Base-by-base conservation (phyloP, 2,797 vertebrate species). In the Trachops cirrhosus region DNA sequence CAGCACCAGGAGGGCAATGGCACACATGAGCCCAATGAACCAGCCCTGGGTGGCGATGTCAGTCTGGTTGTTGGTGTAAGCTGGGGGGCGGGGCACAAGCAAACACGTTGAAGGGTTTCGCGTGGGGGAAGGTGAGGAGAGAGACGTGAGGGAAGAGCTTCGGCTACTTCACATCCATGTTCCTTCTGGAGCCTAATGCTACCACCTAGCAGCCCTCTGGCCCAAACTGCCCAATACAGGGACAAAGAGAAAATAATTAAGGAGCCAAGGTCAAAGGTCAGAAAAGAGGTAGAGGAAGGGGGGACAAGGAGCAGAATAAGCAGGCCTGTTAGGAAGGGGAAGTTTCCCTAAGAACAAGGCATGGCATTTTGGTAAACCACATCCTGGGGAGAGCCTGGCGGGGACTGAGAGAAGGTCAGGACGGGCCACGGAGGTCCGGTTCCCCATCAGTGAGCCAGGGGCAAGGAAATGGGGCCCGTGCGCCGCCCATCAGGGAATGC, bases 21-120 rank as follows among this genome's bases (percentile, higher is more conserved):
- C 99, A 34, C 99, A 99, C 99, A 99, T 99, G 95, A 99, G 98
- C 93, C 99, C 99, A 10, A 99, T 99, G 98, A 99, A 99, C 99
- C 99, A 99, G 98, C 99, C 99, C 97, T 99, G 99, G 11, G 99
- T 99, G 78, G 99, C 99, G 11, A 99, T 99, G 98, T 99, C 99
- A 2, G 99, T 99, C n/a, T 99, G 99, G 96, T 99, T 99, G 97
- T 99, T 99, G 96, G 99, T 99, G 97, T 99, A 99, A 90, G 99
- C 99, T 99, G 3, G 9, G 85, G 85, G 75, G 54, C 89, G 84
- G 92, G 79, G 0, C 24, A 89, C 74, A 97, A 95, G 93, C 41
- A 74, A 21, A 97, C 8, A 9, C 1, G 3, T 92, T 92, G 82
- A 32, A 74, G 26, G 73, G 67, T 2, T 87, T 74, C 70, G 9